Conservation (phyloP, 2,888 invertebrate genomes). For the Crossocerus cetratus region DNA sequence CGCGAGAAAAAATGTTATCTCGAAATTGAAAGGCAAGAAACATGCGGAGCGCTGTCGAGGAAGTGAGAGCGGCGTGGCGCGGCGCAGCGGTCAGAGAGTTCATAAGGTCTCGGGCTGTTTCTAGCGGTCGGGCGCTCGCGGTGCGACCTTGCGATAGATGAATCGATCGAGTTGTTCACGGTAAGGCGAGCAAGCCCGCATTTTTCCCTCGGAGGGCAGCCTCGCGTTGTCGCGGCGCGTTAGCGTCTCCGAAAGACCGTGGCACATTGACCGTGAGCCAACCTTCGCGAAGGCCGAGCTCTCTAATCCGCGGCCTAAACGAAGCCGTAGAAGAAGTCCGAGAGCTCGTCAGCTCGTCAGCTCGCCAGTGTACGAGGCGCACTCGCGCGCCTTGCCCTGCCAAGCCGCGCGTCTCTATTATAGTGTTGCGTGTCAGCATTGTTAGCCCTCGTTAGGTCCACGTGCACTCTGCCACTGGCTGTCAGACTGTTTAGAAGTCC, state of each 20-base stretch:
- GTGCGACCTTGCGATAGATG: neutral
- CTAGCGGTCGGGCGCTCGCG: neutral
- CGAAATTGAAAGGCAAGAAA: too few relatives aligned
- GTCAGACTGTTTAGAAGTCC: too few relatives aligned
- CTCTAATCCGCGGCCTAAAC: constrained; percentile 59
- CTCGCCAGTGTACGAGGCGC: too few relatives aligned
- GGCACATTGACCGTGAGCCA: constrained; percentile 70
- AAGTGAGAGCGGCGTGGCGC: neutral
- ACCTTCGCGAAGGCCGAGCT: constrained; percentile 65
- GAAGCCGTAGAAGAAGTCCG: constrained; percentile 55
- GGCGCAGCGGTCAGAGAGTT: neutral
- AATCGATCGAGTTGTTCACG: neutral
- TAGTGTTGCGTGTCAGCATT: too few relatives aligned
- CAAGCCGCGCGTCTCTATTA: too few relatives aligned
- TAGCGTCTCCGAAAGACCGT: constrained; percentile 57
- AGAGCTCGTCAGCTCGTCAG: too few relatives aligned
- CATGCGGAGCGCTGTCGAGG: neutral
- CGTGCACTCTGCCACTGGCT: too few relatives aligned
- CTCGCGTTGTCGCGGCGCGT: constrained; percentile 33
- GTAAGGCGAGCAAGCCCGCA: neutral
- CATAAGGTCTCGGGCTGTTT: neutral
- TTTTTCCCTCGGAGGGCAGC: neutral
- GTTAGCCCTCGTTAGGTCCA: too few relatives aligned
- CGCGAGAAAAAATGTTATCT: too few relatives aligned
- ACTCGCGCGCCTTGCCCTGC: too few relatives aligned